These are phyloP conservation scores for Coptotermes formosanus DNA, from an alignment of 1,140 invertebrate species.

Conservation along the genomic window DNA sequence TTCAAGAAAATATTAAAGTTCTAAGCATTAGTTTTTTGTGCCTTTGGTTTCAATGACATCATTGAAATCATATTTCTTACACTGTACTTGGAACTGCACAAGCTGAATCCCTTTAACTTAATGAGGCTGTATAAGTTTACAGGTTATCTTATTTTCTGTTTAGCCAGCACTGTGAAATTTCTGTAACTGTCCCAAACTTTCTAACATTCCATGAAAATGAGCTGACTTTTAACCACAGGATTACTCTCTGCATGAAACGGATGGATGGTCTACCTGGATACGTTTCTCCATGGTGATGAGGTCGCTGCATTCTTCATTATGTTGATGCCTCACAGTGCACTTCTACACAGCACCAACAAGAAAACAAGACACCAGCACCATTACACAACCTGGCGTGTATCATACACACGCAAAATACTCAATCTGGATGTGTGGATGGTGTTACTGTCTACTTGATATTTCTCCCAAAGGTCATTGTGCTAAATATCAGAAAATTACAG, in stretches of 20 bases:
- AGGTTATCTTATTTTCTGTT: too few species aligned
- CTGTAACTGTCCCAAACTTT: too few species aligned
- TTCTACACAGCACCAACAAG: constrained; percentile 55
- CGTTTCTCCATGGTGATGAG: constrained; percentile 92
- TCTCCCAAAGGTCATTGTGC: not conserved
- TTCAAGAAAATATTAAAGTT: too few species aligned
- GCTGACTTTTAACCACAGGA: not conserved
- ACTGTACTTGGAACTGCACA: too few species aligned
- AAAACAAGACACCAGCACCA: constrained; percentile 35
- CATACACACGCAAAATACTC: constrained; percentile 41
- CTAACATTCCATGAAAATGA: too few species aligned
- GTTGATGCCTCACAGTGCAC: constrained; percentile 85
- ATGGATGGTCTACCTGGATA: constrained; percentile 60
- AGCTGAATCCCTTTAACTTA: too few species aligned
- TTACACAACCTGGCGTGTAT: constrained; percentile 40
- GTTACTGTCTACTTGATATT: not conserved
- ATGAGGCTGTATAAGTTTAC: too few species aligned
- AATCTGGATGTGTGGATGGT: not conserved
- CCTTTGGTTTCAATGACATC: too few species aligned
- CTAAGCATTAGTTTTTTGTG: too few species aligned
- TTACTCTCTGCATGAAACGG: not conserved
- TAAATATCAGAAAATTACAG: constrained; percentile 5
- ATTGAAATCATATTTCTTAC: too few species aligned
- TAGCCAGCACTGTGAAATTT: too few species aligned
- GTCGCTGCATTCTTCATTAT: constrained; percentile 92